A percentile compares a stretch with the other conserved stretches of the same genome.
Conservation (phyloP, 1,140 invertebrate genomes). For the Papilio glaucus region DNA sequence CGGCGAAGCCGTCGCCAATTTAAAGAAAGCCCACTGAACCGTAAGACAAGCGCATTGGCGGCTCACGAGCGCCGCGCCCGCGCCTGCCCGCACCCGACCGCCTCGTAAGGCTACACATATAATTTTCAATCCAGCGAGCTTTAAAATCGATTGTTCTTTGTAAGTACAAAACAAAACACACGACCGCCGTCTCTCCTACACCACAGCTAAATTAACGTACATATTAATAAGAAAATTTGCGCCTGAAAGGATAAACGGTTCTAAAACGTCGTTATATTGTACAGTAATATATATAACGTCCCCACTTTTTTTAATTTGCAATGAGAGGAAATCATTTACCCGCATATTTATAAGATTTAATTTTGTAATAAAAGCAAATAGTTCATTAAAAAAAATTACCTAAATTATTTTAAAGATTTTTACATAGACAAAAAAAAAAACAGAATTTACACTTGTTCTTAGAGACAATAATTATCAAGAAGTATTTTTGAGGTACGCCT, state of each 20-base stretch:
- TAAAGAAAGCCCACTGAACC: slow-evolving; percentile 84
- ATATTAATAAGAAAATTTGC: slow-evolving; percentile 50
- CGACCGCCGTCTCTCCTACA: slow-evolving; percentile 49
- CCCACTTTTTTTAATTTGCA: background rate
- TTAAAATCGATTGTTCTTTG: slow-evolving; percentile 82
- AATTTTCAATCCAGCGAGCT: slow-evolving; percentile 83
- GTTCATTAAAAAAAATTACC: too few relatives aligned
- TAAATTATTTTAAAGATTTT: background rate
- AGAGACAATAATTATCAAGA: background rate
- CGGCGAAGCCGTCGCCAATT: slow-evolving; percentile 81
- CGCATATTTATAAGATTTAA: background rate
- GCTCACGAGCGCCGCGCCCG: slow-evolving; percentile 72
- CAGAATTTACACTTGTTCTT: background rate
- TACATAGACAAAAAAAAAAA: too few relatives aligned
- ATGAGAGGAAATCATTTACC: background rate
- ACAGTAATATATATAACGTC: background rate
- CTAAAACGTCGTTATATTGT: slow-evolving; percentile 6
- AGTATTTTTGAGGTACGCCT: too few relatives aligned
- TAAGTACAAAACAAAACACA: slow-evolving; percentile 77
- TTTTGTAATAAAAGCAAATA: background rate
- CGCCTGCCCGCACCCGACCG: slow-evolving; percentile 61
- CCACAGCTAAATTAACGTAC: slow-evolving; percentile 64
- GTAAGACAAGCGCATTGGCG: slow-evolving; percentile 84
- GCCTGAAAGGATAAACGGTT: slow-evolving; percentile 28
- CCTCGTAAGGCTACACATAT: slow-evolving; percentile 79